Percentiles rank a stretch among this genome's conserved stretches.
Evolutionary conservation across 2,797 vertebrate species (phyloP).

Genomic region (Rhabdomys pumilio): DNA sequence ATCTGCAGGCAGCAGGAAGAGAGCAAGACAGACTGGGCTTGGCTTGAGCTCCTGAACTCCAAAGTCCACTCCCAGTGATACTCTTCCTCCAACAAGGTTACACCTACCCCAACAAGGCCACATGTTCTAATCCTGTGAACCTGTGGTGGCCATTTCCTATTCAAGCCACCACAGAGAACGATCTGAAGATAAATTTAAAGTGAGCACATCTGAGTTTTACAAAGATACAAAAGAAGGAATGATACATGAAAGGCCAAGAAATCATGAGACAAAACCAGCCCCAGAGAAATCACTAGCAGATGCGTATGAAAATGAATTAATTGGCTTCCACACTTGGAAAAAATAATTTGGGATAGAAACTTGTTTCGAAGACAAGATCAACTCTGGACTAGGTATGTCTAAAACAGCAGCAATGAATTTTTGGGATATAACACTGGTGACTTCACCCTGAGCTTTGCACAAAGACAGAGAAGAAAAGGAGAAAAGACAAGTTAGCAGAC

Average conservation of each 20-base stretch:
- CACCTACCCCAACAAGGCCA: background rate
- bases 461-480: slow-evolving; percentile 32
- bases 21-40: background rate
- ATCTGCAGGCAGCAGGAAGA: background rate
- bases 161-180: background rate
- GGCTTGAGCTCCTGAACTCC: background rate
- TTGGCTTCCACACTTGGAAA: slow-evolving; percentile 38
- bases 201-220: slow-evolving; percentile 38
- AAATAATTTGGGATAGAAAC: slow-evolving; percentile 6
- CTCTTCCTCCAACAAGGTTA: background rate
- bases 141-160: background rate
- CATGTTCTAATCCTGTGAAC: background rate
- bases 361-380: slow-evolving; percentile 3
- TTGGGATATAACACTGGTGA: background rate
- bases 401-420: background rate
- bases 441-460: background rate
- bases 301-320: slow-evolving; percentile 11
- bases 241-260: slow-evolving; percentile 19
- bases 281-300: slow-evolving; percentile 67
- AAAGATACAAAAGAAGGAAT: slow-evolving; percentile 45
- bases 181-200: slow-evolving; percentile 65
- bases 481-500: slow-evolving; percentile 47
- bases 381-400: background rate
- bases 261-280: slow-evolving; percentile 60
- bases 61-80: background rate